A percentile compares a stretch with the other conserved stretches of the same genome.
phyloP scores from a whole-genome alignment of 92 coral and sea anemone species.

The Zoanthus solanderi region DNA sequence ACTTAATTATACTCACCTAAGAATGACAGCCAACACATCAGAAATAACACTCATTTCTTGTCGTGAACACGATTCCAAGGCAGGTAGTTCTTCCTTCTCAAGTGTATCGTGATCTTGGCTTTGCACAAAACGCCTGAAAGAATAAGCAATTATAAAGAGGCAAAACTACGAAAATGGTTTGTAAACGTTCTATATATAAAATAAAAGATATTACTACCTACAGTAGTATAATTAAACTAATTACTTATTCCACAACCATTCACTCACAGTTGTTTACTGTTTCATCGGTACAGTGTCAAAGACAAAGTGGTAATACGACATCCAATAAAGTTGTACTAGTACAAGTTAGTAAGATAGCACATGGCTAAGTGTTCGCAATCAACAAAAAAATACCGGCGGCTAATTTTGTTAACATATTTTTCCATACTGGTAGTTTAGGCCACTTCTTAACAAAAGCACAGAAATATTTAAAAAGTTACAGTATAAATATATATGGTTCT shows the following conservation, averaged over 20 bases:
- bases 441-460: too few relatives aligned
- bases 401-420: too few relatives aligned
- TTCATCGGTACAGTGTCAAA: too few relatives aligned
- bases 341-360: too few relatives aligned
- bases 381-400: not conserved
- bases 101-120: conserved; percentile 66
- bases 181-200: not conserved
- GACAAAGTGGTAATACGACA: too few relatives aligned
- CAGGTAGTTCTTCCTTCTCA: conserved; percentile 73
- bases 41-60: conserved; percentile 81
- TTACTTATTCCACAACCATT: not conserved
- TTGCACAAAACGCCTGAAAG: conserved; percentile 76
- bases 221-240: too few relatives aligned
- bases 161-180: not conserved
- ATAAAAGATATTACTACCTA: not conserved
- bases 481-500: too few relatives aligned
- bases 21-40: conserved; percentile 86
- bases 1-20: conserved; percentile 68
- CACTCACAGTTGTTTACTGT: not conserved
- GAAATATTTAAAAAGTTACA: too few relatives aligned
- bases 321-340: too few relatives aligned
- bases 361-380: too few relatives aligned
- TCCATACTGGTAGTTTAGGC: not conserved
- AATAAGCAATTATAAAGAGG: not conserved
- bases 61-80: conserved; percentile 78